Conservation (phyloP, 2,113 vertebrate genomes). For the Nipponia nippon region DNA sequence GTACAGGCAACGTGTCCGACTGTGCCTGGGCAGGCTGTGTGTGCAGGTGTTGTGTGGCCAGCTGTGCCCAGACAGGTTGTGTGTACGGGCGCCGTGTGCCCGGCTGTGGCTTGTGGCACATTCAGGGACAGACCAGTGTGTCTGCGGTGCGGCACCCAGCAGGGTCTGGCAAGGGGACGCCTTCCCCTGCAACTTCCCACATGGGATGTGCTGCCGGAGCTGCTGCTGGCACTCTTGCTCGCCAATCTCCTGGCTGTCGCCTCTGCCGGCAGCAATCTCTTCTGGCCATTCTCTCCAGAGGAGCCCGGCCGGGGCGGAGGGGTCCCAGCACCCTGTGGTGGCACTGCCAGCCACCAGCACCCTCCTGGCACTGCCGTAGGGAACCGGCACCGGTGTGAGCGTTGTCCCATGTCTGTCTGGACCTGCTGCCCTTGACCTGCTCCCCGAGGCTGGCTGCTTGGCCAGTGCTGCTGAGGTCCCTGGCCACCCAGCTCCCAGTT, state of each 20-base stretch:
- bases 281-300: background rate
- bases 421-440: background rate
- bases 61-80: background rate
- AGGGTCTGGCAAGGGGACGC: background rate
- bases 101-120: background rate
- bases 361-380: background rate
- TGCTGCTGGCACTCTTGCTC: background rate
- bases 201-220: background rate
- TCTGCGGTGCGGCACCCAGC: background rate
- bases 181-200: background rate
- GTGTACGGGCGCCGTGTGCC: rapidly evolving
- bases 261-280: rapidly evolving
- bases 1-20: background rate
- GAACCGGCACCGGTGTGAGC: background rate
- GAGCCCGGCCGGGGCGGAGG: rapidly evolving
- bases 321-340: background rate
- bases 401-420: background rate
- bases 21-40: background rate
- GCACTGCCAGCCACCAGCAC: background rate
- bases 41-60: background rate
- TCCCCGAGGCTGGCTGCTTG: background rate
- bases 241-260: rapidly evolving
- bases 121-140: rapidly evolving
- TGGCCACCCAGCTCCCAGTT: rapidly evolving
- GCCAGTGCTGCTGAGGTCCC: background rate